Evolutionary conservation across 2,888 invertebrate genomes (phyloP).

Genomic region (Tetropium fuscum): DNA sequence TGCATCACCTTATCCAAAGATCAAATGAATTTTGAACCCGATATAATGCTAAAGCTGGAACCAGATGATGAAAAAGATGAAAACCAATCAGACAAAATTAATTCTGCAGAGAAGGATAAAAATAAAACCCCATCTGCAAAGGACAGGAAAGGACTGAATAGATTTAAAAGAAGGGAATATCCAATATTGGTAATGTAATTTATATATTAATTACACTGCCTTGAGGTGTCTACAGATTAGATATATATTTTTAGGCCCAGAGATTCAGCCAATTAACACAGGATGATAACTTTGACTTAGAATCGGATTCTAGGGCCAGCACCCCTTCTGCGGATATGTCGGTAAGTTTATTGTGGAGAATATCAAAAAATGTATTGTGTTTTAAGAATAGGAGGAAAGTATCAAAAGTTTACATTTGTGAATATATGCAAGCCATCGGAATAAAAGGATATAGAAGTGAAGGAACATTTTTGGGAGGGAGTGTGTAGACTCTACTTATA

Average conservation of each 20-base stretch:
- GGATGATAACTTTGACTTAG: slow-evolving; percentile 54
- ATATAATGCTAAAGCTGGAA: slow-evolving; percentile 62
- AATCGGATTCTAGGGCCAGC: slow-evolving; percentile 56
- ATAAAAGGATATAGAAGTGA: too few relatives aligned
- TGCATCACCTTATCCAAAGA: slow-evolving; percentile 74
- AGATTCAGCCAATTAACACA: slow-evolving; percentile 59
- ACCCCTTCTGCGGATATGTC: slow-evolving; percentile 55
- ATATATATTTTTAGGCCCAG: slow-evolving; percentile 49
- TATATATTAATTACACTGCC: slow-evolving; percentile 1
- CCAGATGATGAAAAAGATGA: slow-evolving; percentile 66
- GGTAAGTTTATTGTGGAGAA: slow-evolving; percentile 37
- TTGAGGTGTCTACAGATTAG: neutral
- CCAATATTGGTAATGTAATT: slow-evolving; percentile 44
- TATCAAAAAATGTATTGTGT: too few relatives aligned
- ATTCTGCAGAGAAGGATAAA: slow-evolving; percentile 47
- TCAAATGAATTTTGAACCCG: slow-evolving; percentile 56
- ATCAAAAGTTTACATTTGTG: too few relatives aligned
- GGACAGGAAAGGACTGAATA: slow-evolving; percentile 58
- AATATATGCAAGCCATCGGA: too few relatives aligned
- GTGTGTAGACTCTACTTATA: too few relatives aligned
- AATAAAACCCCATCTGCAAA: slow-evolving; percentile 57
- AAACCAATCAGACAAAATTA: slow-evolving; percentile 64
- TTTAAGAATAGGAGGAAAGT: too few relatives aligned
- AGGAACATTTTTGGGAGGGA: too few relatives aligned
- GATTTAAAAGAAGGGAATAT: slow-evolving; percentile 50